These are phyloP conservation scores for Protaetia brevitarsis DNA, from an alignment of 1,140 invertebrate species.

Conservation along the genomic window DNA sequence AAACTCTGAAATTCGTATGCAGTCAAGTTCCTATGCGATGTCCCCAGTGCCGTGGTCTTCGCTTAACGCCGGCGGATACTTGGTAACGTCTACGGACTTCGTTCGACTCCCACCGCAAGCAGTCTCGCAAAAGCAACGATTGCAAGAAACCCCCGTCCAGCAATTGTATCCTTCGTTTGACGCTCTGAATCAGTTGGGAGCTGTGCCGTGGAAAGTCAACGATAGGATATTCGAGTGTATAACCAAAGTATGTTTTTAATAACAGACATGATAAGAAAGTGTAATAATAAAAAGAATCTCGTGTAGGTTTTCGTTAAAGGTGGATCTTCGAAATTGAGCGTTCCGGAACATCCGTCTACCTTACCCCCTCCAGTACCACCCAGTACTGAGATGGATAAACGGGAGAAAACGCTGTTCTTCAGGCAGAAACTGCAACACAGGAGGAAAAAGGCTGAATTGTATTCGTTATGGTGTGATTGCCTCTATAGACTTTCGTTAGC, in stretches of 20 bases:
- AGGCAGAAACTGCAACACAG: slow-evolving; percentile 61
- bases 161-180: slow-evolving; percentile 82
- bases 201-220: slow-evolving; percentile 92
- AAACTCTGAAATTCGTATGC: slow-evolving; percentile 68
- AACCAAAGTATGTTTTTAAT: slow-evolving; percentile 49
- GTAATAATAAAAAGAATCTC: too few relatives aligned
- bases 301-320: slow-evolving; percentile 66
- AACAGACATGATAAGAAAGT: not conserved
- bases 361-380: slow-evolving; percentile 52
- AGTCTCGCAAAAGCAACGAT: slow-evolving; percentile 59
- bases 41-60: slow-evolving; percentile 80
- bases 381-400: slow-evolving; percentile 47
- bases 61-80: slow-evolving; percentile 66
- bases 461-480: slow-evolving; percentile 92
- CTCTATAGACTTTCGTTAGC: slow-evolving; percentile 93
- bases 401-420: slow-evolving; percentile 53
- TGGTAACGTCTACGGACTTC: slow-evolving; percentile 67
- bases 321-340: slow-evolving; percentile 73
- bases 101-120: slow-evolving; percentile 57
- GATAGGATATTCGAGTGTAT: slow-evolving; percentile 62
- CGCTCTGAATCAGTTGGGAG: slow-evolving; percentile 84
- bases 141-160: slow-evolving; percentile 56
- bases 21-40: slow-evolving; percentile 69
- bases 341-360: slow-evolving; percentile 70
- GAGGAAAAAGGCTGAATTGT: slow-evolving; percentile 77